phyloP scores from a whole-genome alignment of 2,888 invertebrate genomes.

The Rhogogaster chlorosoma region DNA sequence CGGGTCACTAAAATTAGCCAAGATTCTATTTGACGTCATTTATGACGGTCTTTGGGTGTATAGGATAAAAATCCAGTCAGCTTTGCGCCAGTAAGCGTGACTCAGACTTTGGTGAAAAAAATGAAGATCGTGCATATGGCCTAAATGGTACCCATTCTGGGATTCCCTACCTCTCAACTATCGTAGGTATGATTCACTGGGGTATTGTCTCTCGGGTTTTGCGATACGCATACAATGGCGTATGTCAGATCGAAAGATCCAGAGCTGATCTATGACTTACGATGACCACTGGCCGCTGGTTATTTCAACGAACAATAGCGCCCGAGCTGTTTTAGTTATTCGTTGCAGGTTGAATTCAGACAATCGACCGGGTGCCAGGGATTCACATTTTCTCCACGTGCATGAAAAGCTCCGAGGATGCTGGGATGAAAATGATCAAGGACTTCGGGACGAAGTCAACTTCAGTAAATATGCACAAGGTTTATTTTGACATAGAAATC shows the following conservation, averaged over 20 bases:
- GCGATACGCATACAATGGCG: slow-evolving; percentile 67
- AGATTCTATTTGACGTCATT: slow-evolving; percentile 4
- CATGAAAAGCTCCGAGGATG: not conserved
- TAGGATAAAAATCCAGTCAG: not conserved
- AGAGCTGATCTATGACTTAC: slow-evolving; percentile 69
- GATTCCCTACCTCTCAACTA: slow-evolving; percentile 58
- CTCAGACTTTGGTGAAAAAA: not conserved
- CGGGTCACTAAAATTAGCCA: not conserved
- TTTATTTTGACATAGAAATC: not conserved
- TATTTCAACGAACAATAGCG: slow-evolving; percentile 67
- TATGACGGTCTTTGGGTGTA: not conserved
- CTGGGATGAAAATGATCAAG: slow-evolving; percentile 13
- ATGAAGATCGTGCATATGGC: slow-evolving; percentile 37
- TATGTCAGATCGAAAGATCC: slow-evolving; percentile 63
- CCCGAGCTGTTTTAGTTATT: slow-evolving; percentile 55
- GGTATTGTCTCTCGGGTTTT: slow-evolving; percentile 62
- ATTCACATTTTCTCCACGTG: not conserved
- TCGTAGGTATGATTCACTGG: slow-evolving; percentile 66
- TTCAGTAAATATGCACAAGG: slow-evolving; percentile 32
- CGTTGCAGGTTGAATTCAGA: slow-evolving; percentile 51
- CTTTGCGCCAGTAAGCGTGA: not conserved
- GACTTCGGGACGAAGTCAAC: not conserved
- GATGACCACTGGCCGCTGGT: slow-evolving; percentile 57
- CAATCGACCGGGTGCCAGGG: not conserved
- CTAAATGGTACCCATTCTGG: slow-evolving; percentile 52